These are phyloP conservation scores for Trissolcus brochymenae DNA, from an alignment of 2,888 invertebrate genomes.

Conservation along the genomic window DNA sequence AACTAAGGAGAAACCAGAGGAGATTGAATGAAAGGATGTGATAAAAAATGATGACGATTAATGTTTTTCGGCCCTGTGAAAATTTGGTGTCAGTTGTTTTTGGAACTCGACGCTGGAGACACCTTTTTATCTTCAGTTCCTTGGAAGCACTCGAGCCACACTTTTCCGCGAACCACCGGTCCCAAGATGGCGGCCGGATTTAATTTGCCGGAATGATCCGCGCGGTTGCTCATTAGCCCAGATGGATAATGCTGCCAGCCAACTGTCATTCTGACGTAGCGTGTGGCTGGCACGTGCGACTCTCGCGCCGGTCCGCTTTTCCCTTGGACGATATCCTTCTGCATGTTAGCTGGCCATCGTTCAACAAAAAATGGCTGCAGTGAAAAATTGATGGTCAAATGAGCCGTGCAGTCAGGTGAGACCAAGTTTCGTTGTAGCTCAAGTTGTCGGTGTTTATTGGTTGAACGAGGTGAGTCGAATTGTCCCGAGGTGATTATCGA, in stretches of 20 bases:
- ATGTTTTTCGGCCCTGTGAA: slow-evolving; percentile 1
- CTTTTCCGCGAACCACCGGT: background rate
- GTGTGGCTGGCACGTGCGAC: slow-evolving; percentile 76
- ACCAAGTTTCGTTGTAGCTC: no score
- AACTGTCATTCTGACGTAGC: slow-evolving; percentile 75
- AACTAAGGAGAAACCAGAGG: no score
- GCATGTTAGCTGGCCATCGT: slow-evolving; percentile 28
- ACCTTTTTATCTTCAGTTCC: slow-evolving; percentile 21
- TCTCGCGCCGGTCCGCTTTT: slow-evolving; percentile 63
- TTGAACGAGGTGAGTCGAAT: no score
- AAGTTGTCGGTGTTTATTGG: no score
- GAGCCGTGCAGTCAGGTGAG: background rate
- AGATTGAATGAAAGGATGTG: no score
- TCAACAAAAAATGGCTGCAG: background rate
- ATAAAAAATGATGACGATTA: slow-evolving; percentile 23
- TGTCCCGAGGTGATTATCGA: no score
- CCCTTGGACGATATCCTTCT: slow-evolving; percentile 60
- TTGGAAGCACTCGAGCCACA: background rate
- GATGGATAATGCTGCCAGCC: slow-evolving; percentile 70
- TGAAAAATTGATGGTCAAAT: background rate
- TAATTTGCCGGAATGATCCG: slow-evolving; percentile 60
- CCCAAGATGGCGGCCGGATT: slow-evolving; percentile 41
- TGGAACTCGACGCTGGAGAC: slow-evolving; percentile 3
- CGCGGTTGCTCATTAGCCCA: slow-evolving; percentile 50
- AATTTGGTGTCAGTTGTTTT: slow-evolving; percentile 13